These are phyloP conservation scores for Gryon sp. DNA, from an alignment of 1,140 invertebrate genomes.

Conservation along the genomic window DNA sequence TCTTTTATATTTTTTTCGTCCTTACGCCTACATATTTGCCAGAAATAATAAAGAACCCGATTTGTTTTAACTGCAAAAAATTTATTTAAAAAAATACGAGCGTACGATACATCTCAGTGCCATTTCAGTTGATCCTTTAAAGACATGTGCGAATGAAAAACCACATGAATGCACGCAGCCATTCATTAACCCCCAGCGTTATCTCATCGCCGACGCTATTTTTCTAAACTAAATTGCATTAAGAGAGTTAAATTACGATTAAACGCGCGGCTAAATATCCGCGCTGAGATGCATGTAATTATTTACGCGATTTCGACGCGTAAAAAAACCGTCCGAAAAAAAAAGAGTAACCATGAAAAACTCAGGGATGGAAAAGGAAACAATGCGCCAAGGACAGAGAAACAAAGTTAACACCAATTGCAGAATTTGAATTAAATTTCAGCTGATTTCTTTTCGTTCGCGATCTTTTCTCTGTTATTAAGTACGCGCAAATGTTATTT, in stretches of 20 bases:
- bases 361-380: too few species aligned
- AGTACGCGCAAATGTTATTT: constrained; percentile 23
- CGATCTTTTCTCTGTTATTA: constrained; percentile 21
- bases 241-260: constrained; percentile 32
- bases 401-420: constrained; percentile 23
- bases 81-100: too few species aligned
- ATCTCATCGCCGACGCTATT: constrained; percentile 15
- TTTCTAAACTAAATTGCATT: constrained; percentile 15
- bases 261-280: constrained; percentile 4
- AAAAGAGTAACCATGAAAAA: too few species aligned
- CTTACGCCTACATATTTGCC: too few species aligned
- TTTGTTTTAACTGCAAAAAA: too few species aligned
- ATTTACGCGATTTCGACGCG: constrained; percentile 7
- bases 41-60: too few species aligned
- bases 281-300: constrained; percentile 23
- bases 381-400: not conserved
- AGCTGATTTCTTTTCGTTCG: too few species aligned
- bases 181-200: constrained; percentile 6
- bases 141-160: constrained; percentile 36
- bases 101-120: constrained; percentile 14
- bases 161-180: constrained; percentile 19
- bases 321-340: too few species aligned
- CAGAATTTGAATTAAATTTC: constrained; percentile 12
- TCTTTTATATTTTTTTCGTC: too few species aligned
- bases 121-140: constrained; percentile 11